Evolutionary conservation across 2,888 invertebrate species (phyloP).

Genomic region (Sycophila texana): DNA sequence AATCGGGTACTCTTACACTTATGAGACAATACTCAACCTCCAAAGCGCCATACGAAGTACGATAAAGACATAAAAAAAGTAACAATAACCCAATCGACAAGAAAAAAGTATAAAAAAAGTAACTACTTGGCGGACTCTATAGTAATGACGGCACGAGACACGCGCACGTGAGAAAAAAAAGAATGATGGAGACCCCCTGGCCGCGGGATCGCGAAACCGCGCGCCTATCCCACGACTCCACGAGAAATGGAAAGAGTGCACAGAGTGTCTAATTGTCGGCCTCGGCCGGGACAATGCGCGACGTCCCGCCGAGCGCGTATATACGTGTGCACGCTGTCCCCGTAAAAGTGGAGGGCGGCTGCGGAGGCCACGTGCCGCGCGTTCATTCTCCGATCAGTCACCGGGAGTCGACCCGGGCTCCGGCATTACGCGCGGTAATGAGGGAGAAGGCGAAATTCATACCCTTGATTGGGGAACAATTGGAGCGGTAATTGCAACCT

Average conservation of each 20-base stretch:
- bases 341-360: neutral
- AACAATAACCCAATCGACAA: neutral
- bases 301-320: neutral
- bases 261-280: constrained; percentile 35
- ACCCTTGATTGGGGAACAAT: constrained; percentile 54
- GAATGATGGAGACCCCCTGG: no score
- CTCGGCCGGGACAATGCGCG: constrained; percentile 5
- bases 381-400: constrained; percentile 40
- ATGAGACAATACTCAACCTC: no score
- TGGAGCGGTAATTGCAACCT: constrained; percentile 6
- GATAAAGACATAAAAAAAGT: neutral
- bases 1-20: no score
- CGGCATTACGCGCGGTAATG: constrained; percentile 7
- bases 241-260: neutral
- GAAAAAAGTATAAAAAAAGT: neutral
- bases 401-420: constrained; percentile 3
- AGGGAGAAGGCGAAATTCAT: constrained; percentile 1
- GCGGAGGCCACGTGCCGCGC: constrained; percentile 39
- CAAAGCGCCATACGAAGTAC: no score
- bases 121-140: neutral
- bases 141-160: neutral
- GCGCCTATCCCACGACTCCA: constrained; percentile 44
- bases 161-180: constrained; percentile 24
- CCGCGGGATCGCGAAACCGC: neutral
- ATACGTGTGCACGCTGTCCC: neutral